phyloP scores from a whole-genome alignment of 2,113 vertebrate species.

The Dipodomys ordii region DNA sequence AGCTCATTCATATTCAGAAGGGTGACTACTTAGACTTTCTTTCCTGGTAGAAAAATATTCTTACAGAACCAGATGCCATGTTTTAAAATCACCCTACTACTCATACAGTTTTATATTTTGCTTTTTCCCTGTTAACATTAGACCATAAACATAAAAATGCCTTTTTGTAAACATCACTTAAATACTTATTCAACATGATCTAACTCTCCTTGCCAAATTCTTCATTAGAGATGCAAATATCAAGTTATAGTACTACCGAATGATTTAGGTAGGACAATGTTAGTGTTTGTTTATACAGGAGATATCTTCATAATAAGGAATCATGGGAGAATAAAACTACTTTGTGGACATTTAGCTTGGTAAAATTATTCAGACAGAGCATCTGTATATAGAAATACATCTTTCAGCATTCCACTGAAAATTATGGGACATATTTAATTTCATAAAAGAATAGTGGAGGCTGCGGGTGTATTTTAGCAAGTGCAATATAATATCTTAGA shows the following conservation, averaged over 20 bases:
- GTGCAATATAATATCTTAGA: slow-evolving; percentile 57
- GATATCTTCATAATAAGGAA: slow-evolving; percentile 62
- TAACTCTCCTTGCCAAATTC: slow-evolving; percentile 8
- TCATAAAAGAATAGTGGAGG: slow-evolving; percentile 59
- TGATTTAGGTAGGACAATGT: slow-evolving; percentile 49
- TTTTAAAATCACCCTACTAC: slow-evolving; percentile 10
- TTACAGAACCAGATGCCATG: slow-evolving; percentile 3
- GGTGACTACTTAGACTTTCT: not conserved
- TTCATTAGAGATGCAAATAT: slow-evolving; percentile 44
- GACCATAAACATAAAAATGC: slow-evolving; percentile 27
- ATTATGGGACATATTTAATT: slow-evolving; percentile 70
- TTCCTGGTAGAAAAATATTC: not conserved
- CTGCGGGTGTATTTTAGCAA: slow-evolving; percentile 52
- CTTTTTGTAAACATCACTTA: slow-evolving; percentile 54
- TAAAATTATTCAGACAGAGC: slow-evolving; percentile 57
- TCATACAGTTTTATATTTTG: slow-evolving; percentile 9
- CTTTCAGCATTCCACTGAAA: slow-evolving; percentile 66
- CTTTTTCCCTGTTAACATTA: not conserved
- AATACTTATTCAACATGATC: not conserved
- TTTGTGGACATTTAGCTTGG: slow-evolving; percentile 51
- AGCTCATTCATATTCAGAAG: not conserved
- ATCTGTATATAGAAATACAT: slow-evolving; percentile 5
- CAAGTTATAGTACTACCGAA: slow-evolving; percentile 22
- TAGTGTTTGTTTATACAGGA: slow-evolving; percentile 57
- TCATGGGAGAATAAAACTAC: slow-evolving; percentile 64